Conservation (phyloP, 2,113 vertebrate species). For the Tringa solitaria region DNA sequence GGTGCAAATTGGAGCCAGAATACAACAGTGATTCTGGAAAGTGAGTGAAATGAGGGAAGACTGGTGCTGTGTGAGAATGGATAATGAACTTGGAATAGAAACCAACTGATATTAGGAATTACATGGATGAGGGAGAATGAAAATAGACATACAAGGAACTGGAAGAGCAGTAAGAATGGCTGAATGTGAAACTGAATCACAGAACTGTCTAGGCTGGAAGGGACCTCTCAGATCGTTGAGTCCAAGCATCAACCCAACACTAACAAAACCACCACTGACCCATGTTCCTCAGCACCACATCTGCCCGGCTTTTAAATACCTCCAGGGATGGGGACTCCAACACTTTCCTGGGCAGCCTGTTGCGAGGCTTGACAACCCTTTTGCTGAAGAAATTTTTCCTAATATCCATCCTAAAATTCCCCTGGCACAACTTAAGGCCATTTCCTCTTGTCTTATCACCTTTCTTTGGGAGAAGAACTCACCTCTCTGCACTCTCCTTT, state of each 20-base stretch:
- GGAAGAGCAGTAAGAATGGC: neutral
- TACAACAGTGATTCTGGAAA: neutral
- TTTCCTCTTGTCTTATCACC: neutral
- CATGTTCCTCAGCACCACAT: neutral
- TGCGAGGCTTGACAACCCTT: neutral
- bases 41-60: neutral
- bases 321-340: neutral
- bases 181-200: neutral
- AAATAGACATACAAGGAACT: neutral
- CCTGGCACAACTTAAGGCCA: neutral
- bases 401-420: neutral
- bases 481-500: neutral
- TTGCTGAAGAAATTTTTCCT: neutral
- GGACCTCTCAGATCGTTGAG: neutral
- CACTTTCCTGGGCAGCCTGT: neutral
- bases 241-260: neutral
- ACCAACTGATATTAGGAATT: neutral
- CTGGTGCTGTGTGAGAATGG: neutral
- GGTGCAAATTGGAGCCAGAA: neutral
- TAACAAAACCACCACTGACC: neutral
- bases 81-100: neutral
- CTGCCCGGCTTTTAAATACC: neutral
- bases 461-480: neutral
- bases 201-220: neutral
- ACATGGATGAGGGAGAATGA: neutral